Evolutionary conservation across 2,888 invertebrate genomes (phyloP).

Genomic region (Cactoblastis cactorum): DNA sequence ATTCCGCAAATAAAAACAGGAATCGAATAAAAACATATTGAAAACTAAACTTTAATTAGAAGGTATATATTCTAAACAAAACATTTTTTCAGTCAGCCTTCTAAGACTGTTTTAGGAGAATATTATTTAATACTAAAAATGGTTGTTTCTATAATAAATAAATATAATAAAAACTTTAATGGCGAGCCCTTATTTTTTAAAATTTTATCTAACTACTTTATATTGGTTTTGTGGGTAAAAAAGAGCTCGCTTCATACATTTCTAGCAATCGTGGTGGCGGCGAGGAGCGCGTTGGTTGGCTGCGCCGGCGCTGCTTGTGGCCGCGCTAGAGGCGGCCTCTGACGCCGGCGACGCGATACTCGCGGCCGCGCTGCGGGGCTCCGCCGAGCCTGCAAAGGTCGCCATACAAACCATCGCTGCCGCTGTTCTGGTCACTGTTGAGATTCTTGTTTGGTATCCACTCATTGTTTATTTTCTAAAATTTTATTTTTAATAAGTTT

Average conservation of each 20-base stretch:
- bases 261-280: conserved; percentile 68
- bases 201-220: too few relatives aligned
- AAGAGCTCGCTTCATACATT: not conserved
- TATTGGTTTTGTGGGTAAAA: too few relatives aligned
- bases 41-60: too few relatives aligned
- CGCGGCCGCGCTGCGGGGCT: conserved; percentile 51
- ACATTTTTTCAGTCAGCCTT: too few relatives aligned
- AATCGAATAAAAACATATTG: too few relatives aligned
- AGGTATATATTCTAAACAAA: too few relatives aligned
- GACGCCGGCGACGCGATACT: conserved; percentile 65
- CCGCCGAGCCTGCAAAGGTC: conserved; percentile 41
- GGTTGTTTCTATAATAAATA: too few relatives aligned
- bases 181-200: too few relatives aligned
- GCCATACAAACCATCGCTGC: conserved; percentile 48
- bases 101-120: too few relatives aligned
- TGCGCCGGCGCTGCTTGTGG: conserved; percentile 62
- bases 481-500: not conserved
- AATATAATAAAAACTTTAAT: too few relatives aligned
- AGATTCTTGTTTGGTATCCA: conserved; percentile 68
- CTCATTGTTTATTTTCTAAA: conserved; percentile 8
- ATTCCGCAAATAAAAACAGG: too few relatives aligned
- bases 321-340: conserved; percentile 61
- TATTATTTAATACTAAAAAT: too few relatives aligned
- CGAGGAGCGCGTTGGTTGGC: conserved; percentile 67
- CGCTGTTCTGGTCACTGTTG: conserved; percentile 56